Base-by-base conservation (phyloP, 2,113 vertebrate species). In the Aphelocoma coerulescens region DNA sequence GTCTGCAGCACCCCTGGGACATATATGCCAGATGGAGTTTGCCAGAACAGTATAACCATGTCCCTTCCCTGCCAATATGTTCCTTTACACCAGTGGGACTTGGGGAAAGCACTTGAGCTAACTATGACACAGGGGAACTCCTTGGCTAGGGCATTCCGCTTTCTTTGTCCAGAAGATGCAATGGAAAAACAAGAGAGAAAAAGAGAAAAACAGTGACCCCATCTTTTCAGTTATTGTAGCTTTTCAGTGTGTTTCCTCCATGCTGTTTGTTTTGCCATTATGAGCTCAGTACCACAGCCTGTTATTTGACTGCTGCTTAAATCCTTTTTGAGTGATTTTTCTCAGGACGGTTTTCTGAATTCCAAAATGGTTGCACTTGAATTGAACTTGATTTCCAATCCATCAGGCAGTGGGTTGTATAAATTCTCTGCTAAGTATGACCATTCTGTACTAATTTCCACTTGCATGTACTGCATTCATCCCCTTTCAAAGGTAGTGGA, bases 1-100 rank as follows among this genome's bases (percentile, higher is more conserved):
- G 95, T 83, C 92, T 93, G 67, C 67, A 80, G 39, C 23, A 48
- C 95, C 85, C 82, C 30, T 67, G 95, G 85, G 95, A 96, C 79
- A 80, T 74, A 91, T 51, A 85, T 2, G 13, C 81, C 95, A 96
- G 93, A 95, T 96, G 95, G 95, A 97, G 95, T 49, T 93, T 96
- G 90, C 90, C 95, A 95, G 93, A 91, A 85, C 24, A 67, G 78
- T 91, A 80, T 43, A 80, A 90, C 94, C 78, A 44, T 37, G 63
- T 96, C 72, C 63, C 72, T 93, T 95, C 59, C 65, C 85, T 71
- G 63, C 55, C 88, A 95, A 93, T 96, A 95, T 96, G 94, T 95
- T 93, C 72, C 52, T 77, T 83, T 91, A 84, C 57, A 62, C 90
- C 88, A 49, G 58, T 77, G 95, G 93, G 93, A 96, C 85, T 74